A percentile compares a stretch with the other conserved stretches of the same genome.
phyloP scores from a whole-genome alignment of 2,888 invertebrate genomes.

The Erannis defoliaria region DNA sequence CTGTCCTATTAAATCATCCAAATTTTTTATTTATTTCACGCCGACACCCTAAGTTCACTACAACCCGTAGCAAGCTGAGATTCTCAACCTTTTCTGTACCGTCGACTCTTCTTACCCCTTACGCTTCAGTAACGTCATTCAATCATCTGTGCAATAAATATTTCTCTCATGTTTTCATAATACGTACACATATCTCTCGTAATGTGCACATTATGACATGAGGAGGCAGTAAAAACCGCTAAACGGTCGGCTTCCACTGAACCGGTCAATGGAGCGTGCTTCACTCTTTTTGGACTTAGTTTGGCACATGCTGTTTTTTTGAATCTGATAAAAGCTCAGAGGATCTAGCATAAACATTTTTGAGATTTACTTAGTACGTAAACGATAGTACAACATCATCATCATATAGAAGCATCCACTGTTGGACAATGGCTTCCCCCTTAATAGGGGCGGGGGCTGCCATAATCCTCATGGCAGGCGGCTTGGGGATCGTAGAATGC shows the following conservation, averaged over 20 bases:
- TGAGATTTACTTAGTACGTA: too few relatives aligned
- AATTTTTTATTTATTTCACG: too few relatives aligned
- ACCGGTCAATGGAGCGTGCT: conserved; percentile 27
- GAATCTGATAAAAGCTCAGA: not conserved
- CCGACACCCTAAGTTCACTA: too few relatives aligned
- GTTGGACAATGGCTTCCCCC: too few relatives aligned
- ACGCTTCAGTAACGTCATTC: conserved; percentile 53
- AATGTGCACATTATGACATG: conserved; percentile 66
- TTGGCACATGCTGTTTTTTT: conserved; percentile 16
- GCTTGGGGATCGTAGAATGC: too few relatives aligned
- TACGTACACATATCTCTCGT: conserved; percentile 63
- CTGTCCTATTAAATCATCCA: too few relatives aligned
- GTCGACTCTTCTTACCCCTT: conserved; percentile 7
- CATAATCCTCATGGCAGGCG: too few relatives aligned
- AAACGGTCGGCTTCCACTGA: conserved; percentile 61
- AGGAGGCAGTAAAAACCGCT: conserved; percentile 62
- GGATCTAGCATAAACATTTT: too few relatives aligned
- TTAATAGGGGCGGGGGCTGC: too few relatives aligned
- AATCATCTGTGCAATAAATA: conserved; percentile 74
- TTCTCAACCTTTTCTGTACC: conserved; percentile 14
- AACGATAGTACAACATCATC: too few relatives aligned
- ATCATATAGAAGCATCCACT: too few relatives aligned
- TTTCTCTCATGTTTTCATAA: conserved; percentile 75
- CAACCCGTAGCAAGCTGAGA: conserved; percentile 10
- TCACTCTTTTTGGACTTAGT: conserved; percentile 27